Percentiles rank a stretch among this genome's conserved stretches.
phyloP scores from a whole-genome alignment of 2,888 invertebrate species.

The Acleris laterana region DNA sequence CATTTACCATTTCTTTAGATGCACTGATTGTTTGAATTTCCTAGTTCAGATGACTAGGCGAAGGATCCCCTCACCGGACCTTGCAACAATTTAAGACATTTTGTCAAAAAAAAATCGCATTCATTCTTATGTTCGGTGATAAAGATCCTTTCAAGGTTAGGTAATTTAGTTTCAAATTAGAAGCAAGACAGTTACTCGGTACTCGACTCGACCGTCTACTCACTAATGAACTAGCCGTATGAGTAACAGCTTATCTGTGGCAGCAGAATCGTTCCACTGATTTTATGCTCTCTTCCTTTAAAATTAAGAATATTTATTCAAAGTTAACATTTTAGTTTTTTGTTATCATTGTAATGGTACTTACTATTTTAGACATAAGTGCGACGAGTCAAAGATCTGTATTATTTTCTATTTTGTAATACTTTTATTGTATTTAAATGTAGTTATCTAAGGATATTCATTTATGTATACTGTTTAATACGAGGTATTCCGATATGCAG shows the following conservation, averaged over 20 bases:
- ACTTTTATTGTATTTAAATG: slow-evolving; percentile 78
- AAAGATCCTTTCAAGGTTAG: no score
- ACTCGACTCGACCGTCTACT: no score
- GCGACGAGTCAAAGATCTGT: slow-evolving; percentile 84
- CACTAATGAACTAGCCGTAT: background rate
- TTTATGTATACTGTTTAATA: slow-evolving; percentile 81
- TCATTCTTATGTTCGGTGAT: no score
- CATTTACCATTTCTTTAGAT: no score
- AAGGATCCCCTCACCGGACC: no score
- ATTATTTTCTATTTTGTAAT: slow-evolving; percentile 84
- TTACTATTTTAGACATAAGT: slow-evolving; percentile 75
- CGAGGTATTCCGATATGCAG: slow-evolving; percentile 80
- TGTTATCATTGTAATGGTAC: slow-evolving; percentile 76
- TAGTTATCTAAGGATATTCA: slow-evolving; percentile 66
- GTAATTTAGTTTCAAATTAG: no score
- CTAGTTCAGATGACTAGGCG: no score
- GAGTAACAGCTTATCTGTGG: slow-evolving; percentile 7
- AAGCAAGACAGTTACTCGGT: no score
- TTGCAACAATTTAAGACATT: no score
- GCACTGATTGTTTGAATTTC: no score
- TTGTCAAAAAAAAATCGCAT: no score
- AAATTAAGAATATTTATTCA: slow-evolving; percentile 80
- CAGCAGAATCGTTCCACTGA: slow-evolving; percentile 44
- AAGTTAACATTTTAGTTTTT: slow-evolving; percentile 72
- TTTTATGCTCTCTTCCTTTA: slow-evolving; percentile 72